A percentile compares a stretch with the other conserved stretches of the same genome.
These are phyloP conservation scores for Ferrisia virgata DNA, from an alignment of 2,888 invertebrate genomes.

Conservation along the genomic window DNA sequence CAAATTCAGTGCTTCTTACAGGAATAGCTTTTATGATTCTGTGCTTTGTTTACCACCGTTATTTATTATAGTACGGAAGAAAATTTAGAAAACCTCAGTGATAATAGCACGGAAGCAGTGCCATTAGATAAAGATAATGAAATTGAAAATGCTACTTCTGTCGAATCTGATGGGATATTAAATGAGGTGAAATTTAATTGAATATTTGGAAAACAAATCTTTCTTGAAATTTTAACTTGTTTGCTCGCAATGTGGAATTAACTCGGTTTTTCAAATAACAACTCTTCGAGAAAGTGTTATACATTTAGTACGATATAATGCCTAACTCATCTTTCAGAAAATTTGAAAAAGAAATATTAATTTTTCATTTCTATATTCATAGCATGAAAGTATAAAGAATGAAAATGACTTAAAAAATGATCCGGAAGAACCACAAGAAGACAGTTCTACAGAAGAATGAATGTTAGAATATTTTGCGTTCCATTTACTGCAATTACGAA, in stretches of 20 bases:
- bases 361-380: not conserved
- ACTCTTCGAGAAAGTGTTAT: not conserved
- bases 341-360: not conserved
- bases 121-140: conserved; percentile 31
- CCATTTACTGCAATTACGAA: not conserved
- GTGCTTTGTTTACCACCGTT: conserved; percentile 42
- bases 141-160: not conserved
- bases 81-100: conserved; percentile 25
- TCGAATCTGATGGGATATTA: conserved; percentile 11
- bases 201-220: not conserved
- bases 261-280: not conserved
- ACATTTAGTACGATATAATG: not conserved
- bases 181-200: not conserved
- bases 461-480: not conserved
- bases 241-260: not conserved
- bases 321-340: not conserved
- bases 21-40: conserved; percentile 36
- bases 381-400: conserved; percentile 23
- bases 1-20: conserved; percentile 21
- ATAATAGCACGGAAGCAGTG: conserved; percentile 32
- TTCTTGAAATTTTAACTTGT: not conserved
- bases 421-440: not conserved
- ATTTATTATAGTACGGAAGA: conserved; percentile 45
- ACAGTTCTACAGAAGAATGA: conserved; percentile 3
- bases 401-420: not conserved